Conservation (phyloP, 2,797 vertebrate genomes). For the Acrossocheilus wenchowensis region DNA sequence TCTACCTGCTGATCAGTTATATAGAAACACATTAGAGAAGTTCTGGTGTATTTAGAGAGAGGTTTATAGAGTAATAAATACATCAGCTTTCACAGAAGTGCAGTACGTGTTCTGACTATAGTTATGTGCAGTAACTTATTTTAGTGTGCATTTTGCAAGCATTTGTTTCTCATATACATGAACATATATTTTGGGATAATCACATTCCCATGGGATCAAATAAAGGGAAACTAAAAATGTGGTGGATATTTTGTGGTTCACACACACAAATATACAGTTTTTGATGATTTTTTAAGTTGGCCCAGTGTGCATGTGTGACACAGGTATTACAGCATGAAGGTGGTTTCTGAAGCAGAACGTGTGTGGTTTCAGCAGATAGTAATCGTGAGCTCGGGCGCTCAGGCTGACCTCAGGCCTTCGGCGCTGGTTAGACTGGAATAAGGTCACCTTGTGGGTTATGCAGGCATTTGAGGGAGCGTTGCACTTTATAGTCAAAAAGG, state of each 20-base stretch:
- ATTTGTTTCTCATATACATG: conserved; percentile 15
- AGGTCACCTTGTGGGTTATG: not conserved
- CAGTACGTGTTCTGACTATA: not conserved
- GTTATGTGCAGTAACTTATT: conserved; percentile 25
- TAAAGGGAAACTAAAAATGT: conserved; percentile 20
- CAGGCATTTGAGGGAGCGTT: not conserved
- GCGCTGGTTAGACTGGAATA: not conserved
- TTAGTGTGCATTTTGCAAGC: conserved; percentile 22
- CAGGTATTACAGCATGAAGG: too few relatives aligned
- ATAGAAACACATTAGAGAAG: not conserved
- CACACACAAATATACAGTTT: not conserved
- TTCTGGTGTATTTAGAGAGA: not conserved
- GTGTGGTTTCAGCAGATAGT: too few relatives aligned
- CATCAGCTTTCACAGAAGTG: not conserved
- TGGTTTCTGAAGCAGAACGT: too few relatives aligned
- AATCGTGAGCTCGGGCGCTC: too few relatives aligned
- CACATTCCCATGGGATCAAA: conserved; percentile 31
- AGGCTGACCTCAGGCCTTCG: not conserved
- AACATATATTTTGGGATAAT: not conserved
- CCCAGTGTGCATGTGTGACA: too few relatives aligned
- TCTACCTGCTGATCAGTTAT: not conserved
- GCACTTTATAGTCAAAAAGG: too few relatives aligned
- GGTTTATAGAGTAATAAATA: not conserved
- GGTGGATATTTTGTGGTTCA: not conserved
- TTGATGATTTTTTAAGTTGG: too few relatives aligned